Evolutionary conservation across 2,888 invertebrate species (phyloP).

Genomic region (Elysia crispata): DNA sequence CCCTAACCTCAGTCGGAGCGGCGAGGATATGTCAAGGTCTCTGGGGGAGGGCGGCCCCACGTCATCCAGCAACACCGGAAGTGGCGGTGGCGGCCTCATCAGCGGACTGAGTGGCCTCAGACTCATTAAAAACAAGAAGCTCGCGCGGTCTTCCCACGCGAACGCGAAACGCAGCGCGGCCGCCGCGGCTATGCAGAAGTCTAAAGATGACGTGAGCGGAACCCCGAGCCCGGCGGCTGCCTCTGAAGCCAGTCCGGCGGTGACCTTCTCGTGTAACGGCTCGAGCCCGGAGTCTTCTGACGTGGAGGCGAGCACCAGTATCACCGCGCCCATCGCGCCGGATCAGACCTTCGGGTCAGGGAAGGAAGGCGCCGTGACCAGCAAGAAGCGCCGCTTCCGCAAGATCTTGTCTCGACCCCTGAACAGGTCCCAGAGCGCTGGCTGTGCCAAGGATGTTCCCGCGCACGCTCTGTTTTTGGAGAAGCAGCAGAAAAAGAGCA

Average conservation of each 20-base stretch:
- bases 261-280: constrained; percentile 47
- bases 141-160: constrained; percentile 40
- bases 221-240: not conserved
- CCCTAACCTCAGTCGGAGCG: not conserved
- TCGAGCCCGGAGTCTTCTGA: constrained; percentile 49
- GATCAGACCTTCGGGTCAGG: not conserved
- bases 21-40: constrained; percentile 19
- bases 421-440: constrained; percentile 79
- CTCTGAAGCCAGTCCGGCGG: constrained; percentile 33
- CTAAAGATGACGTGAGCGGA: constrained; percentile 30
- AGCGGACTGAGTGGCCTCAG: constrained; percentile 38
- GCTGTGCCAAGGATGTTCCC: constrained; percentile 76
- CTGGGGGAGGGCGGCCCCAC: too few species aligned
- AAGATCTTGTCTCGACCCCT: constrained; percentile 66
- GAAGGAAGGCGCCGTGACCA: constrained; percentile 37
- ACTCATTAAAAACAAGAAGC: constrained; percentile 45
- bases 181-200: constrained; percentile 24
- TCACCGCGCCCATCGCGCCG: constrained; percentile 6
- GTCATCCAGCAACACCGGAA: not conserved
- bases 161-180: constrained; percentile 35
- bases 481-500: constrained; percentile 50
- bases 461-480: constrained; percentile 75
- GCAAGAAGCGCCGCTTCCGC: constrained; percentile 60
- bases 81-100: constrained; percentile 29
- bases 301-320: constrained; percentile 24